Evolutionary conservation across 2,888 invertebrate genomes (phyloP), one percentile per base, ranked within the genome.

Genomic region (Thymelicus lineola): DNA sequence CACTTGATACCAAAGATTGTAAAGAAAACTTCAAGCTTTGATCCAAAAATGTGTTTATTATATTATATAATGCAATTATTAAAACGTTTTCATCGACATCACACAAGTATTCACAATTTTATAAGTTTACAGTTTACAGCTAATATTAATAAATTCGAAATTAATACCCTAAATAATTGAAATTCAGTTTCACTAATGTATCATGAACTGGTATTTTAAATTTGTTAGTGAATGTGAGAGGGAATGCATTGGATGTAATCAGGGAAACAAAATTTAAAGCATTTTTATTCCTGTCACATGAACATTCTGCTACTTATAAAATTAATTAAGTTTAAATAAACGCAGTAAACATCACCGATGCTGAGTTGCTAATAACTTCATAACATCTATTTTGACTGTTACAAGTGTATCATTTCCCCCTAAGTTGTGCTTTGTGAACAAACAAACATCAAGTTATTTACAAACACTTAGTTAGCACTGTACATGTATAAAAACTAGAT

Each of bases 71-170:
- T 87, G 78, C 75, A 80, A 85, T 88, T 86, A 88, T 84, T 89
- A 87, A 90, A 90, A 88, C 82, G 84, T 85, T 85, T 55, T 87
- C 77, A 84, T 86, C 86, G 89, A 90, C 90, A 88, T 90, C 91
- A 91, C 92, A 91, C 92, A 88, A 79, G 88, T 91, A 91, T 92
- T 90, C 89, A 90, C 90, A 91, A 80, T 80, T 83, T 83, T 80
- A 83, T 84, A 82, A 77, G 75, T 88, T 82, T 87, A 86, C 86
- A 89, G 77, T 80, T 86, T 86, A 87, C 80, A 84, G 81, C 85
- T 90, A 88, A 87, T 83, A 79, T 79, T 85, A 84, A 83, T 91
- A 91, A 91, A 91, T 91, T 92, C 90, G 90, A 91, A 92, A 91
- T 82, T 79, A 91, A 90, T 83, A 80, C 79, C 82, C 82, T 83